Conservation (phyloP, 2,113 vertebrate genomes). For the Psephotus haematonotus region DNA sequence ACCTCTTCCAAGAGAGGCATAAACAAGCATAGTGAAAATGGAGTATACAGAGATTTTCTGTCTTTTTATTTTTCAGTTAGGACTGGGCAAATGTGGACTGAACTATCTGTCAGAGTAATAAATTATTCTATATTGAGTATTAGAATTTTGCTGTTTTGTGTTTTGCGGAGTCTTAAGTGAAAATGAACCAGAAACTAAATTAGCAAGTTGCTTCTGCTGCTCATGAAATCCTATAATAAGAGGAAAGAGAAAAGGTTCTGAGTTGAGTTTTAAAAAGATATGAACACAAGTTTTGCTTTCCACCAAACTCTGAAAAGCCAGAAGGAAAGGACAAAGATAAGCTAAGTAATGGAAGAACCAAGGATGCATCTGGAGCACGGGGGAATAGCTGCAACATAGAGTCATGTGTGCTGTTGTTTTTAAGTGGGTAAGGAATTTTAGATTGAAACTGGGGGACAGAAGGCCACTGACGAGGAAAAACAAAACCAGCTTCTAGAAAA, state of each 20-base stretch:
- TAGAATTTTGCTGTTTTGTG: neutral
- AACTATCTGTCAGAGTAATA: neutral
- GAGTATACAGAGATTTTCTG: neutral
- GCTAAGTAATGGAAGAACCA: neutral
- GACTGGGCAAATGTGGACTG: neutral
- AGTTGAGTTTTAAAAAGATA: neutral
- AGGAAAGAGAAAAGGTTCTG: neutral
- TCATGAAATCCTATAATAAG: neutral
- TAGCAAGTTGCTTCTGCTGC: neutral
- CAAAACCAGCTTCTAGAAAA: neutral
- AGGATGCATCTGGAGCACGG: accelerated
- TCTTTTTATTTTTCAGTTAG: neutral
- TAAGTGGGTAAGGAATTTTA: neutral
- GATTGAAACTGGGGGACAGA: neutral
- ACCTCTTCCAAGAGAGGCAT: neutral
- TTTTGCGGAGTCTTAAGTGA: neutral
- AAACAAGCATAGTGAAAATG: slow-evolving; percentile 16
- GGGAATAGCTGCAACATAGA: neutral
- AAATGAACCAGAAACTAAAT: neutral
- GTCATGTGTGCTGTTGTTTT: neutral
- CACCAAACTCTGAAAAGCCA: neutral
- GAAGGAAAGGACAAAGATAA: neutral
- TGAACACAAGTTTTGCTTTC: neutral
- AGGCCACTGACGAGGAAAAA: neutral
- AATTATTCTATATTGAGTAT: neutral